Evolutionary conservation across 2,113 vertebrate genomes (phyloP).

Genomic region (Mohoua ochrocephala): DNA sequence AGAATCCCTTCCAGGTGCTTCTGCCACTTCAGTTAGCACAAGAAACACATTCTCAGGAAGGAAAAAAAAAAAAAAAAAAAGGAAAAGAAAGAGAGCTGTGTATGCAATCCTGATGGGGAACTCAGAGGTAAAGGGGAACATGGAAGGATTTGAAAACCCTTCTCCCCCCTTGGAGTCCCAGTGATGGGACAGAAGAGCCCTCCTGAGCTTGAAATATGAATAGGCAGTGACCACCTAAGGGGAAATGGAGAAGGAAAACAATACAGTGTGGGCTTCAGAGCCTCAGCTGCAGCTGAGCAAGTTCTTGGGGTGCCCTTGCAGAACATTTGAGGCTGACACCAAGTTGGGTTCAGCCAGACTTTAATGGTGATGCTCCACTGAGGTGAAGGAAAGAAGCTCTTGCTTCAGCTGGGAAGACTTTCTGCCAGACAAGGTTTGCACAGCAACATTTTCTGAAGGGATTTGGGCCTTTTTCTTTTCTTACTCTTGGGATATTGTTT

Average conservation of each 20-base stretch:
- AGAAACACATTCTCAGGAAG: not conserved
- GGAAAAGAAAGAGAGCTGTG: not conserved
- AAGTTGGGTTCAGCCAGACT: not conserved
- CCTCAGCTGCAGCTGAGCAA: not conserved
- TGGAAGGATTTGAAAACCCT: not conserved
- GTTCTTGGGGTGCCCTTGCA: not conserved
- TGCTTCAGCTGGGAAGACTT: not conserved
- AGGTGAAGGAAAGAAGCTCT: not conserved
- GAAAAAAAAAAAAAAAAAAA: not conserved
- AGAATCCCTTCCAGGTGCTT: not conserved
- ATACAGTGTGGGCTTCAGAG: not conserved
- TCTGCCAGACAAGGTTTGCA: not conserved
- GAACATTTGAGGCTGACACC: not conserved
- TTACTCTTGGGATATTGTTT: not conserved
- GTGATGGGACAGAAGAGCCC: not conserved
- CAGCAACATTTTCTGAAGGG: not conserved
- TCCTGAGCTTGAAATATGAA: not conserved
- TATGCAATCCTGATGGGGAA: not conserved
- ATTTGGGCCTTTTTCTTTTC: not conserved
- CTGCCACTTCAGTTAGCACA: not conserved
- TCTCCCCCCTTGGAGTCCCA: not conserved
- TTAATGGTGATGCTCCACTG: not conserved
- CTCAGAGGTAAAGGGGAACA: not conserved
- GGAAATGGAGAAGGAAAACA: not conserved
- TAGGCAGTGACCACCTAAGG: not conserved